Evolutionary conservation across 2,797 vertebrate genomes (phyloP), one percentile per base, ranked within the genome.

Genomic region (Urophycis tenuis): DNA sequence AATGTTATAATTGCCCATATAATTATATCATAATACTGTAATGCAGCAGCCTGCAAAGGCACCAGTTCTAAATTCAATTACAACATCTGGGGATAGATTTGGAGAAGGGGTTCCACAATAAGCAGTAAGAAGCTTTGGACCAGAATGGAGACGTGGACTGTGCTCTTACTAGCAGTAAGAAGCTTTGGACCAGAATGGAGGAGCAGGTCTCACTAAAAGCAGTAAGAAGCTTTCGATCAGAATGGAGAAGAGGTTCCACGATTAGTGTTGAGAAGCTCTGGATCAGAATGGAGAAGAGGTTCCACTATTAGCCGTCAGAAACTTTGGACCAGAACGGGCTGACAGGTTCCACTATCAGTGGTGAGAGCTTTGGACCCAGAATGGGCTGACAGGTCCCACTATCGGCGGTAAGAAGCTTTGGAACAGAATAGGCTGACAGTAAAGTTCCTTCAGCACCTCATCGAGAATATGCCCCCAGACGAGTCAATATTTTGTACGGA

Each of bases 311-410:
- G 64, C 64, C 3, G 64, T 30, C 25, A 69, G n/a, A 69, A 30
- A 10, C 29, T 69, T 25, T 77, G 17, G n/a, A n/a, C n/a, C n/a
- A 53, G 19, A 53, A 53, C 17, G 22, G 45, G 45, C 80, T 76
- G 22, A 53, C 17, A 53, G 45, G 45, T 81, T 76, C 83, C 6
- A 31, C 75, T 79, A 30, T 76, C 45, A 71, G 72, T 72, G 67
- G 70, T 78, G 73, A 84, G 75, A 86, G 79, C 74, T 75, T 76
- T 34, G 17, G 22, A 75, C 79, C 77, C 78, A 82, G 78, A 83
- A 71, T 80, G 79, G 72, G 77, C 11, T 73, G 1, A 69, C 83
- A 84, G 80, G 82, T 72, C 11, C 7, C 11, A 39, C 36, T 39
- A 39, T 12, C 11, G 11, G 36, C 36, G 36, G 36, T 39, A 10